Evolutionary conservation across 2,113 vertebrate genomes (phyloP), one percentile per base, ranked within the genome.

Genomic region (Numenius arquata): DNA sequence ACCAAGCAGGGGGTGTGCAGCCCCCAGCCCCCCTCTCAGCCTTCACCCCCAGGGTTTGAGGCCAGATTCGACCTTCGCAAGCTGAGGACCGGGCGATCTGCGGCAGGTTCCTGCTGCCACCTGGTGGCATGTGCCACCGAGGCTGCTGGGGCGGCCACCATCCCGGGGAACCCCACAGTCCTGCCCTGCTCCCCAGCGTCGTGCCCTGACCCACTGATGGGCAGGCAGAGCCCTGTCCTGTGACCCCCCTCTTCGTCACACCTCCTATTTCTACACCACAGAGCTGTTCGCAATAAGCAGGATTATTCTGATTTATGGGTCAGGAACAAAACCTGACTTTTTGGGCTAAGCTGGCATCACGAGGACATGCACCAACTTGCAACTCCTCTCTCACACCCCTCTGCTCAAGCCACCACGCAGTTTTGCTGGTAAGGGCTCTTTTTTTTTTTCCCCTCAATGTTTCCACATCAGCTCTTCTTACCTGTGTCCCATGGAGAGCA

Each of bases 311-410:
- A 41, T 41, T 45, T 8, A 13, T 0, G 1, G 0, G 4, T 3
- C 5, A 7, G 19, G 22, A 27, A 18, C 19, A 23, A 48, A 47
- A 18, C 4, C 2, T 2, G 38, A 22, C 3, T 19, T 73, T 70
- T 19, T 1, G 23, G 43, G 53, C 40, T 32, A 26, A 66, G n/a
- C 15, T 26, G 45, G 17, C 5, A 14, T 5, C 8, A 5, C 2
- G 2, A 83, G 62, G 56, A 19, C 29, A 1, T 0, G 2, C 7
- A 22, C 5, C 1, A 0, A 3, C 17, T 13, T 68, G 4, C 32
- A 22, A 5, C 15, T 30, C 14, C 47, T n/a, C 45, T 29, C 40
- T 12, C 30, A 1, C 8, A 4, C 4, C 13, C 12, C 30, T 15
- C n/a, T 4, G 7, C 62, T 53, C 22, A 7, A 79, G 15, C 15